Base-by-base conservation (phyloP, 2,113 vertebrate genomes). In the Aptenodytes patagonicus region DNA sequence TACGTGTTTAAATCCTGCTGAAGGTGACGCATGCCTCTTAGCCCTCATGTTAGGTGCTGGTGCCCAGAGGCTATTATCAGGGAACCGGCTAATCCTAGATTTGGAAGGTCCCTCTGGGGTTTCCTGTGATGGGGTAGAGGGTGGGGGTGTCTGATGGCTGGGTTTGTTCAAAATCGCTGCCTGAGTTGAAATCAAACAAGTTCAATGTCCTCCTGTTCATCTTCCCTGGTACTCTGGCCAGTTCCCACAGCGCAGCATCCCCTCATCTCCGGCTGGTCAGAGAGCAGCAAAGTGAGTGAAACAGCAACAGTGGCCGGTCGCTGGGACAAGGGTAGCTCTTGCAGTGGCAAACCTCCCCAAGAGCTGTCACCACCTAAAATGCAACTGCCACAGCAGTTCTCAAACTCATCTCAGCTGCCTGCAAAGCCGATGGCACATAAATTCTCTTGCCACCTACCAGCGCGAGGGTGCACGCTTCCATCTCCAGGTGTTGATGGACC, bases 391-490 rank as follows among this genome's bases (percentile, higher is more conserved):
- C 34, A 15, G 44, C 31, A 6, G 11, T 7, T 62, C 81, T 32
- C 29, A 32, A 31, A 34, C 47, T 55, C 73, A 18, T 3, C 34
- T 52, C 72, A 55, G 55, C 36, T 36, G 29, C 60, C 58, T 18
- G 34, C 0, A 3, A 69, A 69, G 38, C 28, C 2, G 3, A n/a
- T 11, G 58, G 36, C 65, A 47, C n/a, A 11, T 5, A 5, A 11
- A 19, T 71, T 72, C 79, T 72, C 34, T 28, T 79, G 18, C 36
- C 22, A 5, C 3, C 8, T 46, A 44, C 29, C 49, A 80, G 70
- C 0, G 0, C 17, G n/a, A 95, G 18, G 6, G 18, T 32, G 28
- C 24, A 18, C 3, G 2, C 47, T 65, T 58, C 31, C 60, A 44
- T 9, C 66, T 21, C 42, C 57, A 31, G 15, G 3, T n/a, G 9